These are phyloP conservation scores for Sceliomorpha sp. DNA, from an alignment of 2,888 invertebrate genomes.

Conservation along the genomic window DNA sequence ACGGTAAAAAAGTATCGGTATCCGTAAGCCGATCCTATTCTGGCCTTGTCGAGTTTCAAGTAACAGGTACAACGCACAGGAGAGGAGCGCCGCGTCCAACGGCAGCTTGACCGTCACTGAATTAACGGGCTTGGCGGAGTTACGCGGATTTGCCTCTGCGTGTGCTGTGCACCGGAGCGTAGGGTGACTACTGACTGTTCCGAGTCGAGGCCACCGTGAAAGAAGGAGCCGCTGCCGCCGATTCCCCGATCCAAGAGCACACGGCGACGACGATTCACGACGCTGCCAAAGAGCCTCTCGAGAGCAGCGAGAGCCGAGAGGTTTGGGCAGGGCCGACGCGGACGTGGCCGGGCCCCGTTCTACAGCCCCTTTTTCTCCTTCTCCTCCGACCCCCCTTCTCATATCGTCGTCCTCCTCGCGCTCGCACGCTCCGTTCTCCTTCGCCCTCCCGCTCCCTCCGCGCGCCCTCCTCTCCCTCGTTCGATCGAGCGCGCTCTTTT, in stretches of 20 bases:
- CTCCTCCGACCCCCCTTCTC: conserved; percentile 27
- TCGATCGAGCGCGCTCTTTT: conserved; percentile 7
- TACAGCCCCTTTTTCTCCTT: conserved; percentile 28
- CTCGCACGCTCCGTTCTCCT: conserved; percentile 19
- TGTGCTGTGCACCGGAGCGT: conserved; percentile 39
- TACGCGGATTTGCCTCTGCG: conserved; percentile 44
- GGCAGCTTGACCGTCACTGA: conserved; percentile 62
- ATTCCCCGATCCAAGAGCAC: conserved; percentile 54
- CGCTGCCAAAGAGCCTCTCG: conserved; percentile 25
- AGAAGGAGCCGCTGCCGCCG: conserved; percentile 49
- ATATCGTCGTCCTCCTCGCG: conserved; percentile 2
- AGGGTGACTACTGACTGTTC: conserved; percentile 54
- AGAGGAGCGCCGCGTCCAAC: conserved; percentile 49
- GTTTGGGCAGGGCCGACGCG: conserved; percentile 64
- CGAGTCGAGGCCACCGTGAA: conserved; percentile 52
- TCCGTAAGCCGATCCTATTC: conserved; percentile 51
- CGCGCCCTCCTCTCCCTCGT: conserved; percentile 5
- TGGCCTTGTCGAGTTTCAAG: conserved; percentile 55
- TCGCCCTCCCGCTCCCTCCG: conserved; percentile 7
- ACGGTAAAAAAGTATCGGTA: conserved; percentile 34
- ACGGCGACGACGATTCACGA: conserved; percentile 29
- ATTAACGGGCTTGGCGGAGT: conserved; percentile 41
- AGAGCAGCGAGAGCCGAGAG: conserved; percentile 39
- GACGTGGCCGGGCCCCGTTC: conserved; percentile 58
- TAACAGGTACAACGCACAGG: conserved; percentile 19